These are phyloP conservation scores for Galaxea fascicularis DNA, from an alignment of 92 coral and sea anemone species.

Conservation along the genomic window DNA sequence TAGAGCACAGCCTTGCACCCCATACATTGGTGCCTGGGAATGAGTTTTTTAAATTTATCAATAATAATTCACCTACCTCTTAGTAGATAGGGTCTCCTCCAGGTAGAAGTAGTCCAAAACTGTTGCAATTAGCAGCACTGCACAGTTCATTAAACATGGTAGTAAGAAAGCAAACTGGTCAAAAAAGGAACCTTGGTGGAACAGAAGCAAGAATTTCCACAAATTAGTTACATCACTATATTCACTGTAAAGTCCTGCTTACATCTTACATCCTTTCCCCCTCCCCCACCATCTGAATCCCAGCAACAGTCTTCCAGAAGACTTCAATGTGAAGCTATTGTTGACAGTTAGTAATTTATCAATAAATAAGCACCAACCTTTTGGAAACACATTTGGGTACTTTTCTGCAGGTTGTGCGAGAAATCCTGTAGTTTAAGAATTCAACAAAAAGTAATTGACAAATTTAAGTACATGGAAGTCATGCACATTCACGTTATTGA, in stretches of 20 bases:
- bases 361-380: slow-evolving; percentile 48
- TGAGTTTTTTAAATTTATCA: too few species aligned
- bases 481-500: too few species aligned
- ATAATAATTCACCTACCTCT: not conserved
- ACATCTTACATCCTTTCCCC: not conserved
- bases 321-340: too few species aligned
- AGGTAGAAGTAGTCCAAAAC: slow-evolving; percentile 63
- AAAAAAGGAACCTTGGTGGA: slow-evolving; percentile 78
- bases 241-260: not conserved
- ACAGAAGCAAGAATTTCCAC: not conserved
- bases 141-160: slow-evolving; percentile 80
- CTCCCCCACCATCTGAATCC: too few species aligned
- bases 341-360: too few species aligned
- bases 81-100: slow-evolving; percentile 67
- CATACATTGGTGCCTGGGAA: too few species aligned
- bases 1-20: too few species aligned
- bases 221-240: not conserved
- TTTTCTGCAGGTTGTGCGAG: slow-evolving; percentile 71
- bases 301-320: too few species aligned
- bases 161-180: slow-evolving; percentile 79
- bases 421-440: slow-evolving; percentile 52
- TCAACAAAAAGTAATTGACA: too few species aligned
- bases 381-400: slow-evolving; percentile 64
- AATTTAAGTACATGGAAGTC: too few species aligned
- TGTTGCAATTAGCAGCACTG: slow-evolving; percentile 47